Conservation (phyloP, 2,113 vertebrate genomes). For the Amphilophus citrinellus region DNA sequence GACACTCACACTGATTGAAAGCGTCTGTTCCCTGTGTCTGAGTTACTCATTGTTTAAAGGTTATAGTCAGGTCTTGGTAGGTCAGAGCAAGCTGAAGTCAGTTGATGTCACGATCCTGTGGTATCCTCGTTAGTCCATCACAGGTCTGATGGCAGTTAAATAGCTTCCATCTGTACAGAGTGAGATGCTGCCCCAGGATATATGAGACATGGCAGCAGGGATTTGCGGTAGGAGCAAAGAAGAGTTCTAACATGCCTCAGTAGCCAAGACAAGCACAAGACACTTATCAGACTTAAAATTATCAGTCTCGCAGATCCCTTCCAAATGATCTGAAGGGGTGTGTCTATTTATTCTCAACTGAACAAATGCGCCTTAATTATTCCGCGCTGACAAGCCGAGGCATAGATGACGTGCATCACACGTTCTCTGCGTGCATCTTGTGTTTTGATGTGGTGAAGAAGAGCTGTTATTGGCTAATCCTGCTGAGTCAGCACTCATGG, state of each 20-base stretch:
- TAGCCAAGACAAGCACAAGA: slow-evolving; percentile 36
- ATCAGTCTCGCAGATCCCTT: slow-evolving; percentile 23
- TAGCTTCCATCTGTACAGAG: slow-evolving; percentile 55
- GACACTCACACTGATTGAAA: slow-evolving; percentile 31
- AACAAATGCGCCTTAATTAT: slow-evolving; percentile 46
- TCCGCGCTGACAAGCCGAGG: slow-evolving; percentile 63
- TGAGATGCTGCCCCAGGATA: slow-evolving; percentile 4
- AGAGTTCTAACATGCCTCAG: background rate
- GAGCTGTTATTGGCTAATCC: slow-evolving; percentile 42
- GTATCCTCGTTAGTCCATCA: slow-evolving; percentile 59
- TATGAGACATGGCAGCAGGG: background rate
- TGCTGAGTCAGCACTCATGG: slow-evolving; percentile 28
- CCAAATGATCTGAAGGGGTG: slow-evolving; percentile 26
- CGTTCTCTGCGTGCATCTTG: slow-evolving; percentile 17
- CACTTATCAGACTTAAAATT: slow-evolving; percentile 44
- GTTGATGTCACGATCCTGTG: slow-evolving; percentile 48
- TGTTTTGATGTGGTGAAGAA: slow-evolving; percentile 63
- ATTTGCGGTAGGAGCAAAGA: slow-evolving; percentile 11
- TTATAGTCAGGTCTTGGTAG: slow-evolving; percentile 35
- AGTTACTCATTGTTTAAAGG: slow-evolving; percentile 38
- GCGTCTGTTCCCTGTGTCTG: background rate
- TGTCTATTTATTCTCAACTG: slow-evolving; percentile 70
- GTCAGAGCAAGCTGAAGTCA: slow-evolving; percentile 61
- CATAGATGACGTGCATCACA: slow-evolving; percentile 24
- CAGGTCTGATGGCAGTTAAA: slow-evolving; percentile 46